Evolutionary conservation across 2,797 vertebrate species (phyloP).

Genomic region (Danio tinwini): DNA sequence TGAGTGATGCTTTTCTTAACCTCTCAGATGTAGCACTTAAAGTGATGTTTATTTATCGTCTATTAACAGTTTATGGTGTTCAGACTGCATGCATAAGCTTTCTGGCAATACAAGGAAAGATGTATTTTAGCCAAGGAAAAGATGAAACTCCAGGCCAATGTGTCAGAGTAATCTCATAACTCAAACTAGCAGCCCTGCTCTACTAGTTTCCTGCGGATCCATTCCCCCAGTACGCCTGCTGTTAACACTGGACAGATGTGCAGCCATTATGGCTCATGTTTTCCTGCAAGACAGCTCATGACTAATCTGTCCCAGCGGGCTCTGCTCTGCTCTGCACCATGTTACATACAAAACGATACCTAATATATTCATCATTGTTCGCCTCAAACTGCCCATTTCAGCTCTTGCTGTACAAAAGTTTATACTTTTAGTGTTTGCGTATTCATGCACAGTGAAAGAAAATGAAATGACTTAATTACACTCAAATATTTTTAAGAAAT

Average conservation of each 20-base stretch:
- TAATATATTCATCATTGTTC: background rate
- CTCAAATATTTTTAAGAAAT: too few relatives aligned
- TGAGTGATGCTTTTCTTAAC: background rate
- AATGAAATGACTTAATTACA: too few relatives aligned
- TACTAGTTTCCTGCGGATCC: background rate
- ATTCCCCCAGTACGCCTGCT: constrained; percentile 7
- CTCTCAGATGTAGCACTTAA: background rate
- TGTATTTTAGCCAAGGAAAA: background rate
- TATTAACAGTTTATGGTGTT: background rate
- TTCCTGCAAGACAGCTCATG: constrained; percentile 26
- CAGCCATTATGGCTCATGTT: constrained; percentile 39
- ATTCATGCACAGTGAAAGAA: too few relatives aligned
- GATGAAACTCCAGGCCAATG: background rate
- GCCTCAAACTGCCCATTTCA: background rate
- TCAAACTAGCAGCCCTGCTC: constrained; percentile 3
- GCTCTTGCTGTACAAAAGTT: background rate
- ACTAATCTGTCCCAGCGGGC: constrained; percentile 39
- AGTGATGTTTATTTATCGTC: background rate
- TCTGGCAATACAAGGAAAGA: background rate
- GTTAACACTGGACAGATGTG: constrained; percentile 40
- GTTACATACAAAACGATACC: constrained; percentile 28
- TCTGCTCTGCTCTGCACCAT: background rate
- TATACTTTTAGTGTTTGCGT: too few relatives aligned
- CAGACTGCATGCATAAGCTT: background rate
- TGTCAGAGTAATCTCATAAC: constrained; percentile 16